Evolutionary conservation across 2,113 vertebrate species (phyloP), one percentile per base, ranked within the genome.

Genomic region (Myiopsitta monachus): DNA sequence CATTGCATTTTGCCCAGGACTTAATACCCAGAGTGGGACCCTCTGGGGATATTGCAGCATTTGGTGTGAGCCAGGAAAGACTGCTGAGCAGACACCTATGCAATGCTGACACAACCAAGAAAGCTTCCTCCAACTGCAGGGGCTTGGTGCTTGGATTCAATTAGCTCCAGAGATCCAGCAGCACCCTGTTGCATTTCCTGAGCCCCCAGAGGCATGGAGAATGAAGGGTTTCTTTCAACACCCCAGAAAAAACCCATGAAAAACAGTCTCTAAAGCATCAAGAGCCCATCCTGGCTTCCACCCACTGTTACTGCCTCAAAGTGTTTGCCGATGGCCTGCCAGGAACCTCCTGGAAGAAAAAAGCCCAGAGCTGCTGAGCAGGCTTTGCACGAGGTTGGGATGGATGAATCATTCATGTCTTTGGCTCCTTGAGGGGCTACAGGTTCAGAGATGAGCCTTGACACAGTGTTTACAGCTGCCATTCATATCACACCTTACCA

Each of bases 141-240:
- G 74, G 38, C 82, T 92, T 17, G 0, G 39, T 9, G 68, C 59
- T 66, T 19, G 68, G 51, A 15, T 61, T 94, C 87, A 87, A 95
- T 64, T 46, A 94, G 66, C 95, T 95, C 80, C 93, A 96, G 94
- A 95, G 76, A 54, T 91, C 57, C 81, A 82, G 59, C 89, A 76
- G 44, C 33, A 66, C 91, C 94, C 77, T 0, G 2, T 10, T 70
- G 79, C 3, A 16, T 67, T 86, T 57, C 63, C 18, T 1, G 0
- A 74, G 86, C 68, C 90, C 68, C 72, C 75, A 83, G 67, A 72
- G 67, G 62, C 67, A 8, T 10, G 46, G 54, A 41, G 51, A 72
- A 27, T 1, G 21, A 83, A 87, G 43, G 66, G 30, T 88, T 92
- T 78, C 76, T 94, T 80, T 94, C 92, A 77, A 49, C 87, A 49